Conservation (phyloP, 2,113 vertebrate genomes). For the Notothenia rossii region DNA sequence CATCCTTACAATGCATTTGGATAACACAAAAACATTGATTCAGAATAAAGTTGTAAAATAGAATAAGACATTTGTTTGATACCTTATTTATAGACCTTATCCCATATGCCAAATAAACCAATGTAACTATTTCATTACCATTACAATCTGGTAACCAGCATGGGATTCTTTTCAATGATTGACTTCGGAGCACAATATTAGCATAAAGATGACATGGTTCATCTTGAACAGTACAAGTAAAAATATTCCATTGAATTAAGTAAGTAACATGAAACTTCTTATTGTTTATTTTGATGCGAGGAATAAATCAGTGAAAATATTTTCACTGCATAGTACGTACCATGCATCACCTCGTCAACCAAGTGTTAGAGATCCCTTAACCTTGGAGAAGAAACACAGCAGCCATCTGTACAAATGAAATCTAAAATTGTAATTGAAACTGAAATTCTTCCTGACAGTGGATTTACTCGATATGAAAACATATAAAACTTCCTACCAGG, state of each 20-base stretch:
- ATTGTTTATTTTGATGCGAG: conserved; percentile 1
- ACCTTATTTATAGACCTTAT: too few relatives aligned
- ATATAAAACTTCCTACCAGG: neutral
- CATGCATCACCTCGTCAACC: neutral
- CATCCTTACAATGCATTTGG: neutral
- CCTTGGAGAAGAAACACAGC: neutral
- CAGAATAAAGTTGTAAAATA: neutral
- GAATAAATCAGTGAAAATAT: neutral
- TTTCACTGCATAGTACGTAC: neutral
- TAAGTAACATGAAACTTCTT: neutral
- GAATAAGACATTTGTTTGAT: neutral
- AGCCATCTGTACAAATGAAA: conserved; percentile 18
- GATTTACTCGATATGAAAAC: neutral
- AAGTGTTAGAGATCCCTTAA: neutral
- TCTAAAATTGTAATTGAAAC: neutral
- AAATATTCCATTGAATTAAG: neutral
- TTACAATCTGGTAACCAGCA: neutral
- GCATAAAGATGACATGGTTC: neutral
- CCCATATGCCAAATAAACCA: neutral
- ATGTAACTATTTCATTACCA: neutral
- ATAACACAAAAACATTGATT: neutral
- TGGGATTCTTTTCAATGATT: neutral
- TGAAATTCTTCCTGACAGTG: neutral
- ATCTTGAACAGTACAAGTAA: neutral
- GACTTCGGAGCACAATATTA: too few relatives aligned